phyloP scores from a whole-genome alignment of 2,888 invertebrate genomes.

The Brenthis ino region DNA sequence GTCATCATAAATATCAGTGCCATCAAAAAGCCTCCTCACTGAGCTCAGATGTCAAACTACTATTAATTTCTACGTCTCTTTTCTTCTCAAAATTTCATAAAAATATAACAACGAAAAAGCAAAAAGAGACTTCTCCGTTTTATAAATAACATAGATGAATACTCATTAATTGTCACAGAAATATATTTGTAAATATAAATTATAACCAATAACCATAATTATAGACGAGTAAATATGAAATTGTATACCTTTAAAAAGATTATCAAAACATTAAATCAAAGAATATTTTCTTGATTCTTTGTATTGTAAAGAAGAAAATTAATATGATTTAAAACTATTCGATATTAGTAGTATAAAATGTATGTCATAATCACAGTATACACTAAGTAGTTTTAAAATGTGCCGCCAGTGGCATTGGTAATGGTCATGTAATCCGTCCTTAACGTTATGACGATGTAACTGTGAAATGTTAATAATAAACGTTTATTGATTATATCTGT shows the following conservation, averaged over 20 bases:
- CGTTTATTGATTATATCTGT: slow-evolving; percentile 36
- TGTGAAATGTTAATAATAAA: slow-evolving; percentile 52
- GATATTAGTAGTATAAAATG: slow-evolving; percentile 2
- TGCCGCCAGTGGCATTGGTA: slow-evolving; percentile 22
- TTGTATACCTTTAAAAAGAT: slow-evolving; percentile 16
- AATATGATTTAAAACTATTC: background rate
- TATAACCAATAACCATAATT: slow-evolving; percentile 44
- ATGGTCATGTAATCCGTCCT: slow-evolving; percentile 38
- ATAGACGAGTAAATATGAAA: slow-evolving; percentile 32
- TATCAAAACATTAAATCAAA: slow-evolving; percentile 10
- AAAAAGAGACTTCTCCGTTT: slow-evolving; percentile 1
- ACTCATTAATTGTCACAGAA: slow-evolving; percentile 56
- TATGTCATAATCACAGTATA: slow-evolving; percentile 19
- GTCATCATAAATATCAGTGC: background rate
- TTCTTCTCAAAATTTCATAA: background rate
- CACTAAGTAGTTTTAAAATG: slow-evolving; percentile 20
- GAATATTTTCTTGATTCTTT: background rate
- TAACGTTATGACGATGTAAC: slow-evolving; percentile 45
- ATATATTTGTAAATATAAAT: slow-evolving; percentile 67
- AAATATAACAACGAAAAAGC: background rate
- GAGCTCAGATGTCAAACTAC: background rate
- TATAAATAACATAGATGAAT: slow-evolving; percentile 44
- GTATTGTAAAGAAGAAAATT: background rate
- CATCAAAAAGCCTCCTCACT: background rate
- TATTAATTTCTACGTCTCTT: background rate